Base-by-base conservation (phyloP, 2,797 vertebrate genomes). In the Pyrocephalus nanus region DNA sequence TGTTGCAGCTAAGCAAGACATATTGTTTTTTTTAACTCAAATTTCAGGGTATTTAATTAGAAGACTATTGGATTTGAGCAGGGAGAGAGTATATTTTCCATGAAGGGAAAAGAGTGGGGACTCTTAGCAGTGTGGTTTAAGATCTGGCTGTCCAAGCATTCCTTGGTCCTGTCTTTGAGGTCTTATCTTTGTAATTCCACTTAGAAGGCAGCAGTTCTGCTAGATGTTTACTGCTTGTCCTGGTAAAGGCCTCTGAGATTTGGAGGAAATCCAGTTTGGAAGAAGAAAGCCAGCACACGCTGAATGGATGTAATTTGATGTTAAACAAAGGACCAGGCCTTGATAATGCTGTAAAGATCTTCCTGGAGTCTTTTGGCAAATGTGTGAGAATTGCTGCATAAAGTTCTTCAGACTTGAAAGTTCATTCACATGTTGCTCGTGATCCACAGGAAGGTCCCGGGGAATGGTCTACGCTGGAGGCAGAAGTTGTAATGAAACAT, bases 401-500 rank as follows among this genome's bases (percentile, higher is more conserved):
- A 60, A 22, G 19, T 55, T 45, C 9, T 73, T 27, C 9, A 55
- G 50, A 53, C 20, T 29, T 54, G 60, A 61, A 77, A 15, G 53
- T 96, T 94, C 18, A 14, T 96, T 96, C 75, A 97, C 60, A 57
- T 92, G 43, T 55, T 29, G n/a, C 50, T 86, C 85, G 47, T 97
- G 6, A 94, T 73, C 96, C 40, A 54, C 97, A 99, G 99, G 99
- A 99, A 95, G 99, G 99, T 42, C 98, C 98, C 18, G 99, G 99
- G 2, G 98, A 99, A 17, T 99, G 99, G 99, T 98, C 98, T 64
- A 98, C 98, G 0, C 94, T 99, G 95, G 98, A 99, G 84, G 98
- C 99, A 12, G 99, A 99, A 96, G 99, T 99, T 75, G 96, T 99
- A 92, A 99, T 99, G 99, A 99, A 99, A 96, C 98, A 98, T 3